Evolutionary conservation across 1,140 invertebrate genomes (phyloP).

Genomic region (Mylabris phalerata): DNA sequence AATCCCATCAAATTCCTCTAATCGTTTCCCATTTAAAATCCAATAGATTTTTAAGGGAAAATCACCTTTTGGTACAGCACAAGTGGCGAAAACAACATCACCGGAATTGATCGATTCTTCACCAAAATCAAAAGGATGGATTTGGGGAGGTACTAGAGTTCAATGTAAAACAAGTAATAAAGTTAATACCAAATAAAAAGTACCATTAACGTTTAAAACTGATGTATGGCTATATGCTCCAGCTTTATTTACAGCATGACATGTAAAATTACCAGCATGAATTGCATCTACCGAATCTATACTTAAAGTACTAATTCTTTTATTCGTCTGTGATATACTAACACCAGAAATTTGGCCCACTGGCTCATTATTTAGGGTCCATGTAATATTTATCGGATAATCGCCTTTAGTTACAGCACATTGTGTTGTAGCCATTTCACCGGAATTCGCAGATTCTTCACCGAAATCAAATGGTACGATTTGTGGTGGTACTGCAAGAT

Average conservation of each 20-base stretch:
- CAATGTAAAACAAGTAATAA: conserved; percentile 15
- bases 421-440: conserved; percentile 47
- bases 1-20: conserved; percentile 27
- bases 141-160: conserved; percentile 47
- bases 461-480: conserved; percentile 47
- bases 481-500: conserved; percentile 44
- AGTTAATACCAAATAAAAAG: conserved; percentile 11
- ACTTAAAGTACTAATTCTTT: conserved; percentile 50
- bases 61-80: conserved; percentile 51
- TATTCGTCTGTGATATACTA: conserved; percentile 42
- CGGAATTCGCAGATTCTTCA: conserved; percentile 45
- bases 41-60: conserved; percentile 49
- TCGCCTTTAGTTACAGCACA: conserved; percentile 82
- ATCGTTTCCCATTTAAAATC: conserved; percentile 30
- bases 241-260: conserved; percentile 49
- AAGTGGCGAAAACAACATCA: conserved; percentile 48
- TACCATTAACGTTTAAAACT: conserved; percentile 53
- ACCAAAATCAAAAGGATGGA: conserved; percentile 47
- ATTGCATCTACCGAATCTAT: conserved; percentile 48
- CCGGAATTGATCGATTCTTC: conserved; percentile 48
- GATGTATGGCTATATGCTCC: conserved; percentile 45
- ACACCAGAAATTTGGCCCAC: conserved; percentile 32
- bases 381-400: conserved; percentile 66
- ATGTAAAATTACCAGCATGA: conserved; percentile 54
- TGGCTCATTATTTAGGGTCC: conserved; percentile 44